Conservation (phyloP, 2,113 vertebrate species). For the Carollia perspicillata region DNA sequence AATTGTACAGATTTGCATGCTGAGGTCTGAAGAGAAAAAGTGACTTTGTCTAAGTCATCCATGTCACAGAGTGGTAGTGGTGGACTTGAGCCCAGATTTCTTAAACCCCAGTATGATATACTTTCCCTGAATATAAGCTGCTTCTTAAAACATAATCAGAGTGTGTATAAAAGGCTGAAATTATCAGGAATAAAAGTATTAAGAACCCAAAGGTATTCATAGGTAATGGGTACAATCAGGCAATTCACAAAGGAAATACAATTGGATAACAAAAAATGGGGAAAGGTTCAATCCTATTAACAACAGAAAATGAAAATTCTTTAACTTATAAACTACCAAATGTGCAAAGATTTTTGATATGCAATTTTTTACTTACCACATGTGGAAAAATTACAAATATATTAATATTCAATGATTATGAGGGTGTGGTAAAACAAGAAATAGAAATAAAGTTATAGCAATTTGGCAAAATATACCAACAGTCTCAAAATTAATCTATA, state of each 20-base stretch:
- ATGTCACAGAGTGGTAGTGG: neutral
- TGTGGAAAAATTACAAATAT: neutral
- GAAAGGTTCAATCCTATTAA: neutral
- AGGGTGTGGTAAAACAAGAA: neutral
- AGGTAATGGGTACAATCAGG: neutral
- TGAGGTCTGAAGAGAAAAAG: neutral
- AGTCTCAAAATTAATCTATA: neutral
- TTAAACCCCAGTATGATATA: neutral
- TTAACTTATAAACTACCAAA: neutral
- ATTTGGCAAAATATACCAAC: neutral
- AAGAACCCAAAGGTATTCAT: neutral
- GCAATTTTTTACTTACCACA: neutral
- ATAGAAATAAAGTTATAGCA: neutral
- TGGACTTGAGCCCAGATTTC: neutral
- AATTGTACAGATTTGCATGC: neutral
- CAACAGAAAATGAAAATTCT: slow-evolving; percentile 5
- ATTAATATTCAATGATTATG: neutral
- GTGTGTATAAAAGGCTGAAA: neutral
- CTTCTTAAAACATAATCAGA: neutral
- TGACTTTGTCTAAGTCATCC: neutral
- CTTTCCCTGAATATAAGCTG: neutral
- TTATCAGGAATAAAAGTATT: neutral
- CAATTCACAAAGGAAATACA: neutral
- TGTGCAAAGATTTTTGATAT: neutral
- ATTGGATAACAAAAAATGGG: neutral